These are phyloP conservation scores for Achlya flavicornis DNA, from an alignment of 2,888 invertebrate genomes.

Conservation along the genomic window DNA sequence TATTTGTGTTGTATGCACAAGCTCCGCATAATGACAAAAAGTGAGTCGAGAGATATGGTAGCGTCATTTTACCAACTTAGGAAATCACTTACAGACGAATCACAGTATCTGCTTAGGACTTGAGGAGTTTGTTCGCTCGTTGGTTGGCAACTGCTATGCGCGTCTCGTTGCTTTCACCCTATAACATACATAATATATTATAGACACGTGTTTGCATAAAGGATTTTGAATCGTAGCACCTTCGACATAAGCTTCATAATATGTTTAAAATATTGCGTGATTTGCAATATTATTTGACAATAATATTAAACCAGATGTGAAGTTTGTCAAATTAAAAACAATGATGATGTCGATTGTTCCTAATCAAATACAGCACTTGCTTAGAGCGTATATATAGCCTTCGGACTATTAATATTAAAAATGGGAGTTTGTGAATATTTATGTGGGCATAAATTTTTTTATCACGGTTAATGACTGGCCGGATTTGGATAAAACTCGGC, in stretches of 20 bases:
- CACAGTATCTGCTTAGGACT: conserved; percentile 78
- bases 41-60: background rate
- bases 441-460: too few relatives aligned
- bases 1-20: too few relatives aligned
- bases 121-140: conserved; percentile 94
- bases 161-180: conserved; percentile 93
- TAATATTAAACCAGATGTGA: conserved; percentile 9
- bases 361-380: background rate
- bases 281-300: background rate
- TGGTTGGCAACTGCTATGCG: conserved; percentile 96
- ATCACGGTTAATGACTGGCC: too few relatives aligned
- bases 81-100: conserved; percentile 17
- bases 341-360: background rate
- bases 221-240: background rate
- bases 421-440: too few relatives aligned
- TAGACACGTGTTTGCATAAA: conserved; percentile 12
- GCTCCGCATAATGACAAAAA: background rate
- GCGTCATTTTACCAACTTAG: conserved; percentile 11
- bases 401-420: too few relatives aligned
- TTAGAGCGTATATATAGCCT: background rate
- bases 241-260: background rate
- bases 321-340: background rate
- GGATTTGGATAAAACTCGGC: too few relatives aligned
- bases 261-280: background rate
- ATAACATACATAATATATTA: conserved; percentile 41